phyloP scores from a whole-genome alignment of 1,140 invertebrate genomes.

The Pteromalus puparum region DNA sequence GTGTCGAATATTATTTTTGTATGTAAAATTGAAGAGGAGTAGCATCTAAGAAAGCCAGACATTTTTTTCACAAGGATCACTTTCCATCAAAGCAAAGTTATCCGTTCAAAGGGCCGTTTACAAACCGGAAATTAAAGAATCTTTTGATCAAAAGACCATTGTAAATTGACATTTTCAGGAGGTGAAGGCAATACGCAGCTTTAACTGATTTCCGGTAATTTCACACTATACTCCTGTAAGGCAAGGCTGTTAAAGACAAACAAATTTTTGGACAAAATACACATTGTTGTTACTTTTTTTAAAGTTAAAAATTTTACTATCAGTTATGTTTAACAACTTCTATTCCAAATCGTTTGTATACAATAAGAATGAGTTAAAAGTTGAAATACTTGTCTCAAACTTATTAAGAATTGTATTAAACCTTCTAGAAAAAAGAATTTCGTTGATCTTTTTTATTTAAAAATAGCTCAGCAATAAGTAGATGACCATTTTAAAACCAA shows the following conservation, averaged over 20 bases:
- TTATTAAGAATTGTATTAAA: too few species aligned
- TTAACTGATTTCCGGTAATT: not conserved
- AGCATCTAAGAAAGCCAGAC: not conserved
- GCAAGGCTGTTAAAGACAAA: too few species aligned
- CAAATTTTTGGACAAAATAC: not conserved
- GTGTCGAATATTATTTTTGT: not conserved
- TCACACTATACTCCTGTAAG: not conserved
- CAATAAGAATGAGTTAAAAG: too few species aligned
- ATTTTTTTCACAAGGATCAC: not conserved
- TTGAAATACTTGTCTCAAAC: too few species aligned
- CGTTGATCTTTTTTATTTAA: too few species aligned
- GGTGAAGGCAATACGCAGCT: not conserved
- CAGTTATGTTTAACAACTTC: too few species aligned
- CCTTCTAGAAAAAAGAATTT: too few species aligned
- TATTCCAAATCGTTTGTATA: too few species aligned
- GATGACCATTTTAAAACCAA: not conserved
- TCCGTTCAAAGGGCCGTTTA: not conserved
- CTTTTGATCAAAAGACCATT: not conserved
- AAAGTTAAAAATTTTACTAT: too few species aligned
- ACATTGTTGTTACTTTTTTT: too few species aligned
- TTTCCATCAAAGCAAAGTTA: not conserved
- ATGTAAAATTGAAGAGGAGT: not conserved
- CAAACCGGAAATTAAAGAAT: conserved; percentile 26
- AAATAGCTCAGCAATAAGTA: not conserved
- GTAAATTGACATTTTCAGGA: conserved; percentile 6